Evolutionary conservation across 2,888 invertebrate genomes (phyloP).

Genomic region (Idaea aversata): DNA sequence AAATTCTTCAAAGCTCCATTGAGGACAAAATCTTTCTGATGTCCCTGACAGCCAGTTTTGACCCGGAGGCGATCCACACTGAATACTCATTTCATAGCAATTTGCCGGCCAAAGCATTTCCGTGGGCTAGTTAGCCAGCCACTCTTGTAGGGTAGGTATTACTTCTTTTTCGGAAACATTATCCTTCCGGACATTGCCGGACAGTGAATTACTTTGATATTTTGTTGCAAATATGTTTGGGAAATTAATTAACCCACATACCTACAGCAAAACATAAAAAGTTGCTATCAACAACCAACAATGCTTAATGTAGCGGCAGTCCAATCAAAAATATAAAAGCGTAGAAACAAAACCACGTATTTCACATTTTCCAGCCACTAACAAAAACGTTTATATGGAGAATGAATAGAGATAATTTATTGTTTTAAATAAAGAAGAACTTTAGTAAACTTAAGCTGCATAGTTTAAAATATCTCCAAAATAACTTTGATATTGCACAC

Average conservation of each 20-base stretch:
- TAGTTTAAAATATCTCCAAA: conserved; percentile 47
- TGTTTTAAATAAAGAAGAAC: background rate
- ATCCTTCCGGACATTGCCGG: conserved; percentile 20
- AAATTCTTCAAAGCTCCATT: conserved; percentile 29
- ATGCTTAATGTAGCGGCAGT: too few relatives aligned
- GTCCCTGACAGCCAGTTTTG: conserved; percentile 43
- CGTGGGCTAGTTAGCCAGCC: conserved; percentile 38
- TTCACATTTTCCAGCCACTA: background rate
- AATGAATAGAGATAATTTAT: background rate
- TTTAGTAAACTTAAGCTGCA: conserved; percentile 32
- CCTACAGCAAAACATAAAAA: too few relatives aligned
- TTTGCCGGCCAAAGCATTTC: conserved; percentile 53
- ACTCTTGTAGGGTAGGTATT: background rate
- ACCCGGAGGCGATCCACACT: conserved; percentile 42
- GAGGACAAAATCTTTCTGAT: conserved; percentile 32
- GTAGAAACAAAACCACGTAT: too few relatives aligned
- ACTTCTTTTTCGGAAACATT: background rate
- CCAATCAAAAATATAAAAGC: too few relatives aligned
- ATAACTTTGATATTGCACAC: conserved; percentile 53
- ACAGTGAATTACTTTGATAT: background rate
- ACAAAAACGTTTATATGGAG: background rate
- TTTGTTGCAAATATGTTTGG: background rate
- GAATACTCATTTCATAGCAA: conserved; percentile 57
- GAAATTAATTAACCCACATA: background rate
- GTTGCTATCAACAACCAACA: too few relatives aligned